Evolutionary conservation across 2,888 invertebrate species (phyloP).

Genomic region (Orthonychiurus folsomi): DNA sequence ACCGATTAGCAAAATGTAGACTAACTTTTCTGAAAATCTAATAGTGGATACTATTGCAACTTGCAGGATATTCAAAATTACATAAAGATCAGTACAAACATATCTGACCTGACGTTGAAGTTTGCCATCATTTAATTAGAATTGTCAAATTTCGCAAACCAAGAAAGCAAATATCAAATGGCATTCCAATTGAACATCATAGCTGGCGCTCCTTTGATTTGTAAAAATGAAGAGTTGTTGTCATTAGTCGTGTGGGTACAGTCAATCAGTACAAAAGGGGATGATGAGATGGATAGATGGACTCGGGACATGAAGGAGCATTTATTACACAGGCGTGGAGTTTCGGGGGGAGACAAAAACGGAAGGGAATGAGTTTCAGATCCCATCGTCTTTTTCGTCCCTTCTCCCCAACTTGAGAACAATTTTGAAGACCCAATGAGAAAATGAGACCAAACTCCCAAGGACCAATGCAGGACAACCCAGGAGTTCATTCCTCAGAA

Average conservation of each 20-base stretch:
- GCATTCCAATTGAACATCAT: background rate
- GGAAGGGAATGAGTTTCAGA: background rate
- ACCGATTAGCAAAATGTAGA: too few species aligned
- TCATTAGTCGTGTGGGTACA: too few species aligned
- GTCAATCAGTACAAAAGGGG: background rate
- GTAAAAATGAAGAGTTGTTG: background rate
- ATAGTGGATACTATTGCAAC: too few species aligned
- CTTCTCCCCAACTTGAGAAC: background rate
- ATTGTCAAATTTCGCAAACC: too few species aligned
- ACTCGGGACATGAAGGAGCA: too few species aligned
- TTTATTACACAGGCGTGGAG: background rate
- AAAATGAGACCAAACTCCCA: background rate
- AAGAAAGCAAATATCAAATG: background rate
- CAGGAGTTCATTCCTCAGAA: background rate
- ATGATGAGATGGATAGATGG: too few species aligned
- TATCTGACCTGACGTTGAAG: too few species aligned
- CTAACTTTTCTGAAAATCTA: too few species aligned
- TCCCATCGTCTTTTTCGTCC: background rate
- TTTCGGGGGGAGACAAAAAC: constrained; percentile 1
- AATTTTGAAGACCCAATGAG: constrained; percentile 1
- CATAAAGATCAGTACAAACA: too few species aligned
- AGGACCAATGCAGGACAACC: too few species aligned
- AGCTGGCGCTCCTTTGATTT: background rate
- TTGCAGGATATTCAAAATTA: too few species aligned
- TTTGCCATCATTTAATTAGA: too few species aligned